These are phyloP conservation scores for Mnemiopsis leidyi DNA, from an alignment of 37 sponge, comb jelly and placozoan species.

Conservation along the genomic window DNA sequence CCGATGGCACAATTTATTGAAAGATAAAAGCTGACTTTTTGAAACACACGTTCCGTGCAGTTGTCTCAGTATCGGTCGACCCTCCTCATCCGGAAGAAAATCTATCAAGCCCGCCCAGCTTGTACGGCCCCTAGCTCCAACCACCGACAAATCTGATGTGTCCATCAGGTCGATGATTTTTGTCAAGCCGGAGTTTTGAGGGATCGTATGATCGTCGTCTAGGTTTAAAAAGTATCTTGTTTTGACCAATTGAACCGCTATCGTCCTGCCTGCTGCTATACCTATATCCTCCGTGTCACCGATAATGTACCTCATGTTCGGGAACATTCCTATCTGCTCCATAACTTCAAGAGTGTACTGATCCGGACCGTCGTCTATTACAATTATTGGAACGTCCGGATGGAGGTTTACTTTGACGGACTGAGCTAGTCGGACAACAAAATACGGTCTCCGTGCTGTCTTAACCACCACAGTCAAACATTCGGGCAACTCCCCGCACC, in stretches of 20 bases:
- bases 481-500: background rate
- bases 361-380: background rate
- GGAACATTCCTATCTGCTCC: background rate
- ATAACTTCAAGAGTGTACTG: background rate
- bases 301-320: background rate
- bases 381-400: background rate
- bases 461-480: background rate
- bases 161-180: background rate
- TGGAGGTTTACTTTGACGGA: background rate
- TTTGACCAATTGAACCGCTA: background rate
- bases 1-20: background rate
- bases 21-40: background rate
- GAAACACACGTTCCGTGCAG: background rate
- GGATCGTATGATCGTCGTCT: background rate
- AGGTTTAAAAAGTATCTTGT: background rate
- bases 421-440: background rate
- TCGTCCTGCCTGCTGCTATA: background rate
- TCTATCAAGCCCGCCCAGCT: background rate
- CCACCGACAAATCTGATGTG: background rate
- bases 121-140: background rate
- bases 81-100: background rate
- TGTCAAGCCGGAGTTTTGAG: background rate
- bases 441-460: background rate
- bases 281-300: background rate
- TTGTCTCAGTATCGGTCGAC: background rate